Conservation (phyloP, 2,797 vertebrate species). For the Avahi laniger region DNA sequence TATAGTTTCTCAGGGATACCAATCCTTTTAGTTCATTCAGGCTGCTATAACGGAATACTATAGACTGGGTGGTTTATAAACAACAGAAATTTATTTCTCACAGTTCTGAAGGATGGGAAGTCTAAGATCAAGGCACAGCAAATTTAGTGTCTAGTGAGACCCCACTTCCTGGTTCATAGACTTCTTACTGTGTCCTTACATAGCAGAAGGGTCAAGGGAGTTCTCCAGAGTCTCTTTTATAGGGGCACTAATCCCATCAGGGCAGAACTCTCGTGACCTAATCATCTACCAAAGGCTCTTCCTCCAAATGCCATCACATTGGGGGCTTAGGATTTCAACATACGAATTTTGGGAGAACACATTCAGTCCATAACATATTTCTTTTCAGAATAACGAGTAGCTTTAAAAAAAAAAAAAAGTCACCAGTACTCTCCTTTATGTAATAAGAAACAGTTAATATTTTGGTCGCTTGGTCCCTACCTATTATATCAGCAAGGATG, state of each 20-base stretch:
- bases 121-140: not conserved
- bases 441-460: not conserved
- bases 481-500: not conserved
- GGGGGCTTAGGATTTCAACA: not conserved
- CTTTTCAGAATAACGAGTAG: not conserved
- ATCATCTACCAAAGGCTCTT: not conserved
- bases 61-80: not conserved
- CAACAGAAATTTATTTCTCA: not conserved
- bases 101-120: not conserved
- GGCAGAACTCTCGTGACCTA: not conserved
- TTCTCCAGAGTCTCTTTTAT: not conserved
- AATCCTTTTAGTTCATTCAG: not conserved
- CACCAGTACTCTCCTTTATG: not conserved
- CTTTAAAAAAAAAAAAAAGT: not conserved
- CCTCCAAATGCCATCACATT: not conserved
- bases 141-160: not conserved
- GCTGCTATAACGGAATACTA: not conserved
- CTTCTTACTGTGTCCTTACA: too few relatives aligned
- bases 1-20: not conserved
- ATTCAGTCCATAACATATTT: not conserved
- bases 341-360: not conserved
- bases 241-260: not conserved
- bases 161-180: not conserved
- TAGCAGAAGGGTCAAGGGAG: not conserved
- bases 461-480: not conserved